Conservation (phyloP, 2,797 vertebrate species). For the Threskiornis aethiopicus region DNA sequence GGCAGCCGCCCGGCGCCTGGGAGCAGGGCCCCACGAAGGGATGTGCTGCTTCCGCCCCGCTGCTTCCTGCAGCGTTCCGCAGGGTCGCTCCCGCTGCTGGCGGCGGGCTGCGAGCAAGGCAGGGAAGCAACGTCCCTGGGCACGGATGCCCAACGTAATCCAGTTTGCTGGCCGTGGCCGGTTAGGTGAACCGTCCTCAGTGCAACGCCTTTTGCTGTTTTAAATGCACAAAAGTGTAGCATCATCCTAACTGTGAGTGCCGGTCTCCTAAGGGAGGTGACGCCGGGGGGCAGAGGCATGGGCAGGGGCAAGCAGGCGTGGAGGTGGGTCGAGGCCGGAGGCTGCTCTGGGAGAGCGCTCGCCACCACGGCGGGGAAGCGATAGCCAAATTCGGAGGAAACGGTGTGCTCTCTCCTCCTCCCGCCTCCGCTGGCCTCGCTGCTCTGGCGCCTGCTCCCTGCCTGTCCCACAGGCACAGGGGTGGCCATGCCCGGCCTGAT, state of each 20-base stretch:
- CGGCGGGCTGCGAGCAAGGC: accelerated
- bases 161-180: accelerated
- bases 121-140: background rate
- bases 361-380: accelerated
- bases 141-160: accelerated
- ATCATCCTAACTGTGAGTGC: too few relatives aligned
- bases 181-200: background rate
- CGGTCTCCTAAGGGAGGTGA: background rate
- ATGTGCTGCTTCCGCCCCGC: background rate
- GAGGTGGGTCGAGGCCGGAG: background rate
- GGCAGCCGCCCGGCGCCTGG: background rate
- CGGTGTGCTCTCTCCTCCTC: accelerated
- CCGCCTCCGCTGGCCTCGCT: accelerated
- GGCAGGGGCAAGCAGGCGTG: background rate
- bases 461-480: accelerated
- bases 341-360: background rate
- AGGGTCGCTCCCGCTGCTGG: accelerated
- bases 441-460: background rate
- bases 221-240: background rate
- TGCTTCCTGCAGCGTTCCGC: background rate
- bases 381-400: background rate
- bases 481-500: background rate
- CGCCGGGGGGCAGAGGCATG: accelerated
- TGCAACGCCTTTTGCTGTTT: background rate
- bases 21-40: background rate